These are phyloP conservation scores for Ictalurus furcatus DNA, from an alignment of 2,113 vertebrate genomes.

Conservation along the genomic window DNA sequence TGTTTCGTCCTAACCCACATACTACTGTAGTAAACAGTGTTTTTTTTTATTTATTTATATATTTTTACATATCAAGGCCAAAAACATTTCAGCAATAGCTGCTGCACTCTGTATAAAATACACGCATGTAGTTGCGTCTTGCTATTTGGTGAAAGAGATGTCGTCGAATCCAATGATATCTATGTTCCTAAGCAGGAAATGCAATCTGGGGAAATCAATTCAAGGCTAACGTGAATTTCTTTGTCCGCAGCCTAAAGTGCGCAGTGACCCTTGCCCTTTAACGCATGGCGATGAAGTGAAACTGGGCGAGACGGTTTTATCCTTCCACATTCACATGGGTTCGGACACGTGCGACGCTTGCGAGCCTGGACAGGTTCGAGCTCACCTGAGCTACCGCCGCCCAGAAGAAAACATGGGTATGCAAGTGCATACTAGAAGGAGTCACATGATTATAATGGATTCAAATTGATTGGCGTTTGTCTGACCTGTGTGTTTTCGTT, in stretches of 20 bases:
- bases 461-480: not conserved
- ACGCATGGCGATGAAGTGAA: conserved; percentile 96
- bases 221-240: not conserved
- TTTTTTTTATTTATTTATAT: too few relatives aligned
- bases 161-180: not conserved
- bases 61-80: too few relatives aligned
- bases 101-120: not conserved
- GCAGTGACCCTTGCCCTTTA: conserved; percentile 85
- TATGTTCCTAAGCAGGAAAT: not conserved
- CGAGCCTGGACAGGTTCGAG: conserved; percentile 95
- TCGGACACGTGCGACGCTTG: conserved; percentile 96
- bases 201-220: not conserved
- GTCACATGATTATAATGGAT: not conserved
- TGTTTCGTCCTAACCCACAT: too few relatives aligned
- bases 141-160: not conserved
- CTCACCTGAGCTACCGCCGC: conserved; percentile 88
- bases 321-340: conserved; percentile 95
- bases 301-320: conserved; percentile 95
- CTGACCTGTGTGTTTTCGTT: not conserved
- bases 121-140: not conserved
- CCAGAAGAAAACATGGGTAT: conserved; percentile 80
- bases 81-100: not conserved
- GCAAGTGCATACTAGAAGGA: conserved; percentile 13
- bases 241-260: conserved; percentile 83
- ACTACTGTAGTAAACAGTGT: too few relatives aligned